Evolutionary conservation across 2,888 invertebrate species (phyloP), one percentile per base, ranked within the genome.

Genomic region (Drosophila mimetica): DNA sequence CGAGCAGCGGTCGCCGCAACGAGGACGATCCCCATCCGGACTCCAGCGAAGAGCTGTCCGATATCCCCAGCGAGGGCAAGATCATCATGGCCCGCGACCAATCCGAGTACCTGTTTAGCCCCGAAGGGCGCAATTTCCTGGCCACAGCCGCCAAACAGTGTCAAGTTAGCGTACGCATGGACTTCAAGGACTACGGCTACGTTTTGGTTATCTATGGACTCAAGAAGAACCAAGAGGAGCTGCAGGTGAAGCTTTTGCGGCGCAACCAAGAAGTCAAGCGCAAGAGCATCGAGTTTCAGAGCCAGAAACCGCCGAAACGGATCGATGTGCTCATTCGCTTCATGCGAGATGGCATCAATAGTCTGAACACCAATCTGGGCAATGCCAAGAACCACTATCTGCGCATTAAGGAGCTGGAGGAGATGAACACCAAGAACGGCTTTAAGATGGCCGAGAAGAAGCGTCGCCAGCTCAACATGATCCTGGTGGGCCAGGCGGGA

Each of bases 401-500:
- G 42, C 92, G 93, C 71, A 88, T 94, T 32, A 90, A 85, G 32
- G 91, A 84, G 65, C 88, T 92, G 22, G 93, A 93, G 75, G 91
- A 90, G 28, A 90, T 91, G 66, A 93, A 93, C 61, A 90, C 92
- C 28, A 91, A 93, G 89, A 79, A 91, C 89, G 41, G 90, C 76
- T 85, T 54, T 52, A 92, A 91, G 50, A 77, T 90, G 67, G 93
- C 93, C 2, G 93, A 93, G 59, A 89, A 89, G 46, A 90, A 92
- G 79, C 86, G 93, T 3, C 93, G 91, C 55, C 91, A 91, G 48
- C 88, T 94, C 1, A 94, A 94, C 77, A 94, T 93, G 92, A 92
- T 94, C 32, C 89, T 94, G 6, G 88, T 94, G 6, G 94, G 94
- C 0, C 94, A 94, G 87, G 93, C 93, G 0, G 94, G 94, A 0